Evolutionary conservation across 2,113 vertebrate genomes (phyloP).

Genomic region (Geococcyx californianus): DNA sequence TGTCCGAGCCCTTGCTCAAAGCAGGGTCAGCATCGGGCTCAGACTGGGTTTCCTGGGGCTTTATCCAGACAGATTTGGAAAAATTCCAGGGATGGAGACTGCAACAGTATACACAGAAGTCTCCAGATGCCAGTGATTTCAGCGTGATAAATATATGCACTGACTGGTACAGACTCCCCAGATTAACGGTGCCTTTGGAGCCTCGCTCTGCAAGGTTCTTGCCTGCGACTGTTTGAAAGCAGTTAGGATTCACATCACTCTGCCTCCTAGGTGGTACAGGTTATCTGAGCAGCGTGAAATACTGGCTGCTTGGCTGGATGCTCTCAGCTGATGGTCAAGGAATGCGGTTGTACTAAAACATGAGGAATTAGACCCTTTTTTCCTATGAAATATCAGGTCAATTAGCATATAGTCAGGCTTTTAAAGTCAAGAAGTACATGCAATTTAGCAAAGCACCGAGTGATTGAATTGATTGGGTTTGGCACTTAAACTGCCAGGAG

Average conservation of each 20-base stretch:
- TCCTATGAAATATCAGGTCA: neutral
- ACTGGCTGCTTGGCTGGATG: neutral
- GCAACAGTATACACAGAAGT: neutral
- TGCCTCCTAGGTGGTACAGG: neutral
- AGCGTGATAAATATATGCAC: neutral
- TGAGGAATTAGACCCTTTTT: neutral
- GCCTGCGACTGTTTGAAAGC: neutral
- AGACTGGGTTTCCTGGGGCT: neutral
- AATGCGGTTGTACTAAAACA: neutral
- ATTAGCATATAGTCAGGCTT: neutral
- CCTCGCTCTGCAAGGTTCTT: neutral
- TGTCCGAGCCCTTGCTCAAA: neutral
- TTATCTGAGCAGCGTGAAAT: neutral
- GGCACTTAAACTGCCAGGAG: neutral
- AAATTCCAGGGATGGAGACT: neutral
- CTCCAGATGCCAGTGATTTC: neutral
- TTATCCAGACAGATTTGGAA: neutral
- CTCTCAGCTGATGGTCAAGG: neutral
- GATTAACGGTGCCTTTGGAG: neutral
- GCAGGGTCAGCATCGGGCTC: neutral
- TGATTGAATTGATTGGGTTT: neutral
- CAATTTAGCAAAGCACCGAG: neutral
- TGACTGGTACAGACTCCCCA: neutral
- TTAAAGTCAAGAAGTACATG: neutral
- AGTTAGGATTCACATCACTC: neutral